Base-by-base conservation (phyloP, 1,140 invertebrate species). In the Camponotus pennsylvanicus region DNA sequence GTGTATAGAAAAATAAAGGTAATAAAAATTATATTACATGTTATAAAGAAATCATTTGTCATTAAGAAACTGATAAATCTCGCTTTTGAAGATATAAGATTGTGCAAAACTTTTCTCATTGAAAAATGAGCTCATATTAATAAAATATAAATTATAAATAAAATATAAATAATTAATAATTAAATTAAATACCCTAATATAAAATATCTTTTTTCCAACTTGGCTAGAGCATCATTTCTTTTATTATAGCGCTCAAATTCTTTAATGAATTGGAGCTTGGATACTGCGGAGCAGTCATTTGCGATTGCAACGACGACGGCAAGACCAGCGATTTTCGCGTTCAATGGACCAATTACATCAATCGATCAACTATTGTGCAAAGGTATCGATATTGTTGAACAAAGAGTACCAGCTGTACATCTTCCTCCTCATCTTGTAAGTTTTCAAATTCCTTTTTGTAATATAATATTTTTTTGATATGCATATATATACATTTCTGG, bases 391-490 rank as follows among this genome's bases (percentile, higher is more conserved):
- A 96, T 97, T 8, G 96, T 98, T 0, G 97, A 98, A 91, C 96
- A 97, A 89, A 96, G 96, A 86, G 96, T 98, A n/a, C 97, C 97
- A 0, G 96, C 97, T 1, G 96, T 98, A 66, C 96, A 97, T 94
- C 94, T 98, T 79, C 97, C 97, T 7, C 97, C 97, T 3, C 96
- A 98, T 95, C 96, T 97, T 94, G 97, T 98, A 95, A 96, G 95
- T 92, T 66, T 2, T 55, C 32, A 8, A 57, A 52, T 49, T 8
- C 34, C 52, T 37, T 67, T 13, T 18, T 3, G 0, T 40, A 4
- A 4, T 0, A 57, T 1, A 73, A 52, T 21, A 27, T 13, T 61
- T 52, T 52, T 52, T 52, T 3, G 27, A 27, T 61, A 57, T 57
- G 0, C 1, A 0, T 55, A 73, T 27, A 27, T 15, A 57, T 40